Conservation (phyloP, 2,113 vertebrate genomes). For the Nibea coibor region DNA sequence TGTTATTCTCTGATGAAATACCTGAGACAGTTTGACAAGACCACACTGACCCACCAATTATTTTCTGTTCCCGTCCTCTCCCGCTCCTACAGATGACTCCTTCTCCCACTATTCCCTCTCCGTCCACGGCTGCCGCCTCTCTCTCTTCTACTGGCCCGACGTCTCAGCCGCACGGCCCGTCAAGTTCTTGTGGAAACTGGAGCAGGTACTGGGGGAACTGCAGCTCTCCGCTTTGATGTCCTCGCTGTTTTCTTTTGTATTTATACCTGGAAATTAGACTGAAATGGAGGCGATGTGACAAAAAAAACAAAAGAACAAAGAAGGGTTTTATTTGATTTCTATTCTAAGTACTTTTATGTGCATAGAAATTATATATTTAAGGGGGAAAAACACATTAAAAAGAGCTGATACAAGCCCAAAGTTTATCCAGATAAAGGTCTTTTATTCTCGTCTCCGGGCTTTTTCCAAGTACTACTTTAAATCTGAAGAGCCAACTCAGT, state of each 20-base stretch:
- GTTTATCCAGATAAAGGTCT: background rate
- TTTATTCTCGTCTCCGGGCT: conserved; percentile 7
- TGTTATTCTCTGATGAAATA: conserved; percentile 1
- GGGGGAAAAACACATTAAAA: background rate
- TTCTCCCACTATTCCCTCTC: conserved; percentile 95
- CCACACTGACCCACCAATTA: conserved; percentile 20
- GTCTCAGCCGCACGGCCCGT: conserved; percentile 93
- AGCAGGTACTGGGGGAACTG: conserved; percentile 88
- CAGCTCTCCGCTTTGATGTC: conserved; percentile 33
- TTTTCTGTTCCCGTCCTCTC: background rate
- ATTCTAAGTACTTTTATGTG: background rate
- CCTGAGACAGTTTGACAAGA: conserved; percentile 2
- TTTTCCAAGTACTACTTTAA: conserved; percentile 3
- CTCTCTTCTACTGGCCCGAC: conserved; percentile 96
- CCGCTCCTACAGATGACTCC: conserved; percentile 88
- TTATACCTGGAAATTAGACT: conserved; percentile 22
- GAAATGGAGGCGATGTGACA: conserved; percentile 1
- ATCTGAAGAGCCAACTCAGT: background rate
- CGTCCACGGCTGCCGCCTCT: conserved; percentile 95
- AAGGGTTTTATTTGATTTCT: background rate
- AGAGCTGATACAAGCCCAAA: background rate
- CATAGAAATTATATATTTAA: background rate
- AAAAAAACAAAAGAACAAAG: background rate
- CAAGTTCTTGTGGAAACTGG: conserved; percentile 98
- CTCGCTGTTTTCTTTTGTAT: conserved; percentile 17